These are phyloP conservation scores for Leucania comma DNA, from an alignment of 2,888 invertebrate species.

Conservation along the genomic window DNA sequence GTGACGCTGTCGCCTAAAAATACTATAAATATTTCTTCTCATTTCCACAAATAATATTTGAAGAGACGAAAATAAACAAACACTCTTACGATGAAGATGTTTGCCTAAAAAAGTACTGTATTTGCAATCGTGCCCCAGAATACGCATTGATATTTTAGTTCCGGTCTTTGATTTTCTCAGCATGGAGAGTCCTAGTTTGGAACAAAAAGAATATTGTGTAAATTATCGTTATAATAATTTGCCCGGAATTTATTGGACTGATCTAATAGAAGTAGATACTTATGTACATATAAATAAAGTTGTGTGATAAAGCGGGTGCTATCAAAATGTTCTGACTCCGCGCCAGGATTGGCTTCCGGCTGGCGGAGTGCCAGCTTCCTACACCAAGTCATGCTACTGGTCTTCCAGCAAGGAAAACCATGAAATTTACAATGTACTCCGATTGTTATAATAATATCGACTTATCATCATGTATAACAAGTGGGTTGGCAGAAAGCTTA, in stretches of 20 bases:
- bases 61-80: constrained; percentile 46
- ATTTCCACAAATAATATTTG: constrained; percentile 43
- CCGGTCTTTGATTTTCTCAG: constrained; percentile 51
- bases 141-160: constrained; percentile 50
- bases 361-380: constrained; percentile 82
- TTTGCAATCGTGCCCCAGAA: constrained; percentile 40
- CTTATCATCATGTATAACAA: constrained; percentile 3
- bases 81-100: constrained; percentile 26
- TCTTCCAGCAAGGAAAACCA: constrained; percentile 72
- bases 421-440: constrained; percentile 68
- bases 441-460: constrained; percentile 44
- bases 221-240: constrained; percentile 58
- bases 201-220: constrained; percentile 41
- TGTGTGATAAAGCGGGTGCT: constrained; percentile 75
- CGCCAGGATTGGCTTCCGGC: constrained; percentile 83
- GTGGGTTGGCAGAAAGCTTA: neutral
- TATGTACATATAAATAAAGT: constrained; percentile 66
- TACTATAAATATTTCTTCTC: constrained; percentile 50
- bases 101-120: constrained; percentile 38
- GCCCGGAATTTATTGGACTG: constrained; percentile 58
- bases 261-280: constrained; percentile 59
- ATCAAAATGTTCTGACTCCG: constrained; percentile 82
- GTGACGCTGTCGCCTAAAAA: constrained; percentile 53
- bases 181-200: constrained; percentile 26
- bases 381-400: constrained; percentile 68